These are phyloP conservation scores for Pipra filicauda DNA, from an alignment of 2,113 vertebrate species.

Conservation along the genomic window DNA sequence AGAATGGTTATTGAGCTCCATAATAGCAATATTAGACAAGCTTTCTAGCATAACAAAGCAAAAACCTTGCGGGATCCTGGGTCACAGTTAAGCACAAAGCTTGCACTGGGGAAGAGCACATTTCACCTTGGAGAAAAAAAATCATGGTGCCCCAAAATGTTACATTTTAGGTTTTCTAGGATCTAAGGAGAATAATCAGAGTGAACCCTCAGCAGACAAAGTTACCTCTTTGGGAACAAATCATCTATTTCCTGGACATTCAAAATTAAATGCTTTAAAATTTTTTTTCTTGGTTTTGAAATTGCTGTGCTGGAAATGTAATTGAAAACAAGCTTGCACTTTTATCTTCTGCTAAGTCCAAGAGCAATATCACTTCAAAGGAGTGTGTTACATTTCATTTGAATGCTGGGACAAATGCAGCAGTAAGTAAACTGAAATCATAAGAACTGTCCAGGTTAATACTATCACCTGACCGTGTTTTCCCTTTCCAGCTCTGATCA, in stretches of 20 bases:
- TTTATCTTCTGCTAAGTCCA: slow-evolving; percentile 4
- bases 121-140: neutral
- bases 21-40: neutral
- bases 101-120: neutral
- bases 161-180: neutral
- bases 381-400: neutral
- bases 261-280: neutral
- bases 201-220: neutral
- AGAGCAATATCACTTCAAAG: neutral
- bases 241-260: neutral
- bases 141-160: neutral
- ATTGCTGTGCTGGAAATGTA: neutral
- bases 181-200: neutral
- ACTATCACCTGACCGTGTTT: neutral
- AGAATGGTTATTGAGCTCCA: neutral
- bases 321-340: neutral
- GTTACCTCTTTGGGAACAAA: neutral
- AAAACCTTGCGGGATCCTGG: neutral
- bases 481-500: neutral
- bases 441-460: neutral
- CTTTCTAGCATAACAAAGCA: neutral
- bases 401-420: neutral
- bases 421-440: neutral
- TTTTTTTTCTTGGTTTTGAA: neutral
- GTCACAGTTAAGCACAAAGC: neutral